Base-by-base conservation (phyloP, 2,113 vertebrate genomes). In the Bubo scandiacus region DNA sequence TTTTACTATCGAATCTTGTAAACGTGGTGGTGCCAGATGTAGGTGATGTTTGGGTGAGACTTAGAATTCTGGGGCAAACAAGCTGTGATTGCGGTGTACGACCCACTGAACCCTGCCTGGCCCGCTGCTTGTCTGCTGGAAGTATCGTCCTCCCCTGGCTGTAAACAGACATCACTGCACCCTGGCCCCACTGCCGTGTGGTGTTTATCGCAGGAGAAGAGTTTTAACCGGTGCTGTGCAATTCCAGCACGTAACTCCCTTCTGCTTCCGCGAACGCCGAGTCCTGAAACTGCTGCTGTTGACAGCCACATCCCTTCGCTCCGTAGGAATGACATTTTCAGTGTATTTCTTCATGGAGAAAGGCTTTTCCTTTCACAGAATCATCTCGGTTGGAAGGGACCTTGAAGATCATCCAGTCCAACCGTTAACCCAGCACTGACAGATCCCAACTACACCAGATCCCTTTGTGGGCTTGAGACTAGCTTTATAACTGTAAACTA, bases 191-290 rank as follows among this genome's bases (percentile, higher is more conserved):
- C 1, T 12, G 45, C 43, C n/a, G 18, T 2, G 17, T 29, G 62
- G 4, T 66, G 42, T 67, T 86, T 77, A 23, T 55, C 25, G 5
- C 32, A 15, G 81, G 67, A 91, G 86, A 52, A 29, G 30, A 15
- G 70, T 81, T 83, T 4, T 54, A 12, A 2, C 40, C 81, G 8
- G 29, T 11, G 63, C 72, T n/a, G 18, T 42, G 75, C 9, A 4
- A 3, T 66, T 79, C 49, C 34, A 10, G 4, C 67, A 21, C 0
- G 0, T 34, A 49, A 26, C 71, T 62, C n/a, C 71, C 34, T 34
- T 29, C 51, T 25, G 38, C 45, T 55, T 9, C 57, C 0, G 1
- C 0, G 0, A 43, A 6, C 2, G 2, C 67, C 1, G 5, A 20
- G 71, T 38, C 57, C 89, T 20, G 65, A 40, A 52, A 30, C 65